Percentiles rank a stretch among this genome's conserved stretches.
Evolutionary conservation across 2,113 vertebrate species (phyloP).

Genomic region (Sitta europaea): DNA sequence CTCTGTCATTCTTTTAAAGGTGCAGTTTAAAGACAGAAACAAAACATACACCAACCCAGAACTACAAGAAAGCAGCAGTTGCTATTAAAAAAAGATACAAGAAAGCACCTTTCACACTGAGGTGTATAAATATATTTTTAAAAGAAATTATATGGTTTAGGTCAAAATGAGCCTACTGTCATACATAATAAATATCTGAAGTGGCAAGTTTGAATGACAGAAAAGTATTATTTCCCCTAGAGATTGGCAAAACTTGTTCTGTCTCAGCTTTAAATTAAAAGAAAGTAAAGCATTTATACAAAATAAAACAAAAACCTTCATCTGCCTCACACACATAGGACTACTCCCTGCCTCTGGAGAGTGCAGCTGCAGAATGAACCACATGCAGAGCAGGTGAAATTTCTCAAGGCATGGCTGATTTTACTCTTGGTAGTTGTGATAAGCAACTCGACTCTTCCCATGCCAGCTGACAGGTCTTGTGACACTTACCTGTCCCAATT

Average conservation of each 20-base stretch:
- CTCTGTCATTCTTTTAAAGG: neutral
- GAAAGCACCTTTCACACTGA: neutral
- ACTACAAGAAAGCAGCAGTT: neutral
- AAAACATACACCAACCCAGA: neutral
- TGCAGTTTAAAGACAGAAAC: neutral
- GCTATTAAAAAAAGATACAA: neutral
- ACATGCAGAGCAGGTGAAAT: fast-evolving
- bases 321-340: neutral
- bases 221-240: neutral
- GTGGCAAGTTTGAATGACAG: neutral
- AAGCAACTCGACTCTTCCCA: neutral
- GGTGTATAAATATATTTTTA: neutral
- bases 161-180: neutral
- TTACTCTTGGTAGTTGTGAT: neutral
- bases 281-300: neutral
- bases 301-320: neutral
- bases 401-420: neutral
- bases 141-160: neutral
- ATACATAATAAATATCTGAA: neutral
- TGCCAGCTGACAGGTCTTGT: neutral
- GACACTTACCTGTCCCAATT: neutral
- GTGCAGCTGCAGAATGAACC: neutral
- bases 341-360: neutral
- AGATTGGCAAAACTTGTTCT: neutral
- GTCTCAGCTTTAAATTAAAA: neutral